Evolutionary conservation across 2,888 invertebrate genomes (phyloP).

Genomic region (Rhagium mordax): DNA sequence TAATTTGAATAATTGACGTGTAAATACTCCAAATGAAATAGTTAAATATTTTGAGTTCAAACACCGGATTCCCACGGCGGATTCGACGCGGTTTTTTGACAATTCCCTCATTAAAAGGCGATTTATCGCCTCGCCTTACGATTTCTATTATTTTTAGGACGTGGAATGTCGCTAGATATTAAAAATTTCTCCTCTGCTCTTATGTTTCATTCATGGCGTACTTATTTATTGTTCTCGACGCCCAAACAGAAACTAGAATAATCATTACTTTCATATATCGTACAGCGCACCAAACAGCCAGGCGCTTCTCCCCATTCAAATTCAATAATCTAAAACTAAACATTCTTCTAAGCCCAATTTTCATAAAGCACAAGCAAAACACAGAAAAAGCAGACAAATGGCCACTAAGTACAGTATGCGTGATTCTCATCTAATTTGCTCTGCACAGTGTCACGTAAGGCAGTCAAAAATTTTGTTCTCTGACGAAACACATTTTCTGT

Average conservation of each 20-base stretch:
- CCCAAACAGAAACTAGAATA: conserved; percentile 18
- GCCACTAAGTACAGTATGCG: too few relatives aligned
- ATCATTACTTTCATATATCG: not conserved
- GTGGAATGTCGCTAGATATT: not conserved
- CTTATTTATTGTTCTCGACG: conserved; percentile 27
- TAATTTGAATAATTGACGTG: conserved; percentile 30
- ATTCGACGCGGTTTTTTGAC: not conserved
- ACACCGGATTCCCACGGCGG: conserved; percentile 18
- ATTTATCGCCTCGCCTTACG: not conserved
- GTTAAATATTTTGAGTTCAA: conserved; percentile 23
- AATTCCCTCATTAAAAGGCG: not conserved
- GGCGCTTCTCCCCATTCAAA: too few relatives aligned
- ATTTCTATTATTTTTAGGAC: not conserved
- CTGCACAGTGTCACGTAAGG: too few relatives aligned
- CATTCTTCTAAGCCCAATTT: too few relatives aligned
- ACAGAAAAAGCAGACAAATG: too few relatives aligned
- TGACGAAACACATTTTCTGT: too few relatives aligned
- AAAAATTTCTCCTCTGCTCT: not conserved
- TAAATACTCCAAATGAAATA: conserved; percentile 13
- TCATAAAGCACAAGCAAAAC: too few relatives aligned
- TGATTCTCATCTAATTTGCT: too few relatives aligned
- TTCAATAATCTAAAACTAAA: too few relatives aligned
- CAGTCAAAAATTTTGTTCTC: too few relatives aligned
- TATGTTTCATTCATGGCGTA: conserved; percentile 25
- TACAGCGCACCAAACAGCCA: too few relatives aligned